A percentile compares a stretch with the other conserved stretches of the same genome.
Conservation (phyloP, 2,888 invertebrate genomes). For the Cataglyphis altisquamis region DNA sequence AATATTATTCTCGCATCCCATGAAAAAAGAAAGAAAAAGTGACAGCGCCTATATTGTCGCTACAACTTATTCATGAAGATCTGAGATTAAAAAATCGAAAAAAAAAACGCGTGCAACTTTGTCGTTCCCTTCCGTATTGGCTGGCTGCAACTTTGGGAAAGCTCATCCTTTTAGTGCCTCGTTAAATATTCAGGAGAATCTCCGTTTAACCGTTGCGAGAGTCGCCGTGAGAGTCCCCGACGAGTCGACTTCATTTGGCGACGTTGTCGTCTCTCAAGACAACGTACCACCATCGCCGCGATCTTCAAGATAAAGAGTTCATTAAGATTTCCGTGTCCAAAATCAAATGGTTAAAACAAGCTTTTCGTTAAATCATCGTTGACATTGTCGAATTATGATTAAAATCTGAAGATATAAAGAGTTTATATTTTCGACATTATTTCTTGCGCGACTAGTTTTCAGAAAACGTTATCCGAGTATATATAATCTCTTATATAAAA, state of each 20-base stretch:
- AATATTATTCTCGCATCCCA: neutral
- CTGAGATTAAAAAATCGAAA: slow-evolving; percentile 43
- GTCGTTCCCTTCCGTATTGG: slow-evolving; percentile 52
- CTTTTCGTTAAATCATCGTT: slow-evolving; percentile 47
- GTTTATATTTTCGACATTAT: neutral
- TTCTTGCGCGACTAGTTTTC: neutral
- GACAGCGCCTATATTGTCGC: slow-evolving; percentile 30
- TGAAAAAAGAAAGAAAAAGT: slow-evolving; percentile 55
- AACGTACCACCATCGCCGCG: slow-evolving; percentile 28
- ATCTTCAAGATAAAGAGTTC: slow-evolving; percentile 62
- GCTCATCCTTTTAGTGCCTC: slow-evolving; percentile 72
- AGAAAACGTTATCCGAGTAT: neutral
- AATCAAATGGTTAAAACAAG: slow-evolving; percentile 50
- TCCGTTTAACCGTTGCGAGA: slow-evolving; percentile 70
- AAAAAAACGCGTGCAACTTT: slow-evolving; percentile 26
- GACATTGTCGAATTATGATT: neutral
- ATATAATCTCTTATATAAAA: neutral
- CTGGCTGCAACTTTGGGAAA: slow-evolving; percentile 65
- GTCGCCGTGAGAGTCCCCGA: slow-evolving; percentile 36
- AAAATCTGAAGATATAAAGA: neutral
- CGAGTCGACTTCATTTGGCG: slow-evolving; percentile 37
- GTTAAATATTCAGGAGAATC: slow-evolving; percentile 77
- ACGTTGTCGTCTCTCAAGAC: slow-evolving; percentile 49
- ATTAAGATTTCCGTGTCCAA: slow-evolving; percentile 63
- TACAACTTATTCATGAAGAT: slow-evolving; percentile 50